Base-by-base conservation (phyloP, 1,140 invertebrate genomes). In the Neoseiulus cucumeris region DNA sequence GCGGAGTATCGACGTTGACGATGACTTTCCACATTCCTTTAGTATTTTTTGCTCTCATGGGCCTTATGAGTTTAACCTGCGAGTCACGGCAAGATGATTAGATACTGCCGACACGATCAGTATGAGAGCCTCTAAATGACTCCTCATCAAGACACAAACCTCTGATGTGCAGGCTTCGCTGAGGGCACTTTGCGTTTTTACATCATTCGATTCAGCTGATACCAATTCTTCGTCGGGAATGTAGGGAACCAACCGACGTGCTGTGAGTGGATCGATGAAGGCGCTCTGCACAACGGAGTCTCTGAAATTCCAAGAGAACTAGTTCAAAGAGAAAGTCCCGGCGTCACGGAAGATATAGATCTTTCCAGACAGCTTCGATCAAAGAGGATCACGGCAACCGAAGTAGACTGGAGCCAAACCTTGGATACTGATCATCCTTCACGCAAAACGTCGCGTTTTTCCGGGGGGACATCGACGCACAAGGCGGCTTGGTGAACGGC, bases 1-100 rank as follows among this genome's bases (percentile, higher is more conserved):
- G 22, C 64, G n/a, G 66, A 14, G 67, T 70, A 12, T 74, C 67
- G 1, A 74, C 68, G 51, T 71, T 73, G 47, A 74, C 69, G n/a
- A 74, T 68, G 65, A 73, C 67, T 30, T 69, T 67, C 73, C 73
- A 74, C 68, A 70, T 69, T 1, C 72, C 72, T n/a, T 72, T 68
- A 0, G 68, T 65, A 51, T 73, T 72, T 17, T 66, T 65, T 51
- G 72, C 73, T 22, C 73, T 64, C 20, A 74, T 67, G 25, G 72
- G 73, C 44, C 66, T 67, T 18, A 59, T 59, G 14, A 33, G 25
- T 1, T 25, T 33, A 25, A 25, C 22, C 51, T 59, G 51, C 9
- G 5, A 14, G 22, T 12, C 25, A 6, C 14, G 51, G 9, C 4
- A 9, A 4, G 33, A 6, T 9, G 4, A 39, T 6, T 39, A 4